Base-by-base conservation (phyloP, 2,797 vertebrate species). In the Rhinatrema bivittatum region DNA sequence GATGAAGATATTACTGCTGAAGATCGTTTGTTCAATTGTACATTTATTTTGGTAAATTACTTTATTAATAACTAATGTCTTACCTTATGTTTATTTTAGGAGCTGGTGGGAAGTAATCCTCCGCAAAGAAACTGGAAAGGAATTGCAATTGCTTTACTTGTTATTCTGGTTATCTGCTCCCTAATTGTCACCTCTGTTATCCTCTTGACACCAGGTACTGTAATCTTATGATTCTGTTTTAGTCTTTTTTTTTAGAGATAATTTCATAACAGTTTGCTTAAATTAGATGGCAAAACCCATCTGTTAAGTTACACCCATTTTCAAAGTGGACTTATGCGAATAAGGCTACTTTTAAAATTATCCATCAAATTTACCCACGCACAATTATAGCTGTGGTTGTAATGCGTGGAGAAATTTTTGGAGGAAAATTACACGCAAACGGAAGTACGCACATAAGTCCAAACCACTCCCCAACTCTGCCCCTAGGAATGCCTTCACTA, bases 71-170 rank as follows among this genome's bases (percentile, higher is more conserved):
- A 55, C 20, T 1, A 4, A 1, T 9, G 2, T 14, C 55, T 41
- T n/a, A n/a, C 64, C 15, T 28, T 55, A 46, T 68, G 35, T 28
- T 62, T 7, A 55, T 71, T 69, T 25, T 58, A 99, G 96, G 96
- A 97, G 79, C 85, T 99, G 74, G 93, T 98, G 73, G 94, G 96
- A 19, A 96, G 91, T 10, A 89, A 90, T 29, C 93, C 93, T 12
- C 81, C 93, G 0, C 94, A 97, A 68, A 90, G 94, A 30, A 99
- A 99, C 80, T 99, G 96, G 96, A 99, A 98, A 56, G 96, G 96
- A 32, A 99, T 99, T 16, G 93, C 93, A 10, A 99, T 99, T 20
- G 94, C 96, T 1, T 79, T 99, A 66, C 88, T 99, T 32, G 95
- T 99, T 56, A 99, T 99, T 65, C 86, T 97, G 33, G 81, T 94